Evolutionary conservation across 2,113 vertebrate genomes (phyloP).

Genomic region (Misgurnus mizolepis): DNA sequence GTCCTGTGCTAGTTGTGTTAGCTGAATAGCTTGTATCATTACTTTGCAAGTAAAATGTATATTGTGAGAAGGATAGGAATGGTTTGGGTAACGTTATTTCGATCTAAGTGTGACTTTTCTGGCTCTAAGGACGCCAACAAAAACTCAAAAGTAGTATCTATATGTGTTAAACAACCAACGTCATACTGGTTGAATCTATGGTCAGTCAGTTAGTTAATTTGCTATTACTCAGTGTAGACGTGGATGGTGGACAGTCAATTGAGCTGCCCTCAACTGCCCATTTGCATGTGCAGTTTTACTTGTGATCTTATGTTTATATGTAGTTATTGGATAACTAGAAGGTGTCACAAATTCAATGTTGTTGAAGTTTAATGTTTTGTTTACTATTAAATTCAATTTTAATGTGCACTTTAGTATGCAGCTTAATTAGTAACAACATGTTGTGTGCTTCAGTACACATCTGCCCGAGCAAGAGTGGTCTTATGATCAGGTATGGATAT

Average conservation of each 20-base stretch:
- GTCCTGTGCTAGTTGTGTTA: conserved; percentile 3
- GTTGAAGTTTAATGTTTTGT: no score
- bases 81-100: neutral
- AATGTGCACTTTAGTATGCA: neutral
- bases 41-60: neutral
- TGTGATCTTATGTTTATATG: neutral
- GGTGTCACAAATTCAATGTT: neutral
- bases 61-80: neutral
- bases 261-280: neutral
- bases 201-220: conserved; percentile 21
- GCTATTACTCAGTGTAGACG: neutral
- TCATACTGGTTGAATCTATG: neutral
- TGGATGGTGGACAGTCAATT: neutral
- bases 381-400: no score
- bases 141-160: neutral
- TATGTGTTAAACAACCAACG: neutral
- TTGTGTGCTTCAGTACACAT: neutral
- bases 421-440: neutral
- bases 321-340: neutral
- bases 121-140: neutral
- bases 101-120: neutral
- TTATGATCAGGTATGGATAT: neutral
- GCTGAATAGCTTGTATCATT: conserved; percentile 20
- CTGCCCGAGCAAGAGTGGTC: neutral
- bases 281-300: neutral